Percentiles rank a stretch among this genome's conserved stretches.
phyloP scores from a whole-genome alignment of 2,888 invertebrate species.

The Netelia virgata region DNA sequence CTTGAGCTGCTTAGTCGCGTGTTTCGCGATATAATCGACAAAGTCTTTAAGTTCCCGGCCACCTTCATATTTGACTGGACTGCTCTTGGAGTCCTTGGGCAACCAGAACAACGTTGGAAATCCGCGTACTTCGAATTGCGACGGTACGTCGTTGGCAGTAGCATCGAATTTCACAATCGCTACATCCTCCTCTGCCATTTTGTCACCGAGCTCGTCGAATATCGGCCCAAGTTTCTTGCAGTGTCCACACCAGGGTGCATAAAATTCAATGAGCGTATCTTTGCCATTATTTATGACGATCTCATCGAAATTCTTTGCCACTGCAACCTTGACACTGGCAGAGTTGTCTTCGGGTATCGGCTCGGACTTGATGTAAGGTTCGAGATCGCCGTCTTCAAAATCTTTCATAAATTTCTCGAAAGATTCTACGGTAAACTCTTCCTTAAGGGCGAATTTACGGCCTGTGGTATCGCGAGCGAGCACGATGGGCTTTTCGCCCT shows the following conservation, averaged over 20 bases:
- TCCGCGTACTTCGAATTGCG: conserved; percentile 95
- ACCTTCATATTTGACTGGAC: conserved; percentile 95
- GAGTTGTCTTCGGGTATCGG: conserved; percentile 94
- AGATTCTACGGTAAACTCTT: conserved; percentile 95
- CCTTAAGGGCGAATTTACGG: conserved; percentile 95
- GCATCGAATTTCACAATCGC: conserved; percentile 99
- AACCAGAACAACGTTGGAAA: conserved; percentile 99
- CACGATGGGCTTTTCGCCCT: conserved; percentile 95
- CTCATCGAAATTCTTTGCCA: conserved; percentile 98
- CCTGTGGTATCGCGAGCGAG: conserved; percentile 93
- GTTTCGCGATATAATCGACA: conserved; percentile 96
- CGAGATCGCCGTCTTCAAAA: conserved; percentile 92
- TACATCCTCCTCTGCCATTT: conserved; percentile 94
- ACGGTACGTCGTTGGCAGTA: conserved; percentile 98
- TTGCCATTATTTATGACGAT: conserved; percentile 95
- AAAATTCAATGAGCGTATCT: conserved; percentile 98
- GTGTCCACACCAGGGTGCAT: conserved; percentile 99
- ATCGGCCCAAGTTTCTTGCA: conserved; percentile 98
- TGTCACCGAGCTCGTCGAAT: conserved; percentile 96
- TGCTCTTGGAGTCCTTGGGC: conserved; percentile 92
- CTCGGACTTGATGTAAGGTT: conserved; percentile 98
- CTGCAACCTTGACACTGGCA: conserved; percentile 94
- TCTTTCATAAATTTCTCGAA: conserved; percentile 94
- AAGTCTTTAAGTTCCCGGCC: conserved; percentile 98
- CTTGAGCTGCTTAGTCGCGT: conserved; percentile 94